Conservation (phyloP, 53 echinoderm and acorn worm genomes). For the Stichopus horrens region DNA sequence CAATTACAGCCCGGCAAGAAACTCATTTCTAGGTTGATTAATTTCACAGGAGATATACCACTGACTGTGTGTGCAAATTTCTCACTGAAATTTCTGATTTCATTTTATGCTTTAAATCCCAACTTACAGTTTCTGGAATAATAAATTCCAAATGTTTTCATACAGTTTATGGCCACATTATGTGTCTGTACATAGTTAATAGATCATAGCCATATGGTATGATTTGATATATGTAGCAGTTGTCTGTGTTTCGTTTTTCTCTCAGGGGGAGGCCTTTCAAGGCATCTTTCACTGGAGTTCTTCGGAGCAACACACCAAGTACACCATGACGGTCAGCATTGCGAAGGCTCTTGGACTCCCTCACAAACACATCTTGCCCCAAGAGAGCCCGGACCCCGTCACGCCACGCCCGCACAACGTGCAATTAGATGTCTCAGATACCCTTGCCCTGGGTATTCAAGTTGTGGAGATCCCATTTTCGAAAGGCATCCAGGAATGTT, state of each 20-base stretch:
- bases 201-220: no score
- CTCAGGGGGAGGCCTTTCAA: slow-evolving; percentile 32
- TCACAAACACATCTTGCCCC: slow-evolving; percentile 67
- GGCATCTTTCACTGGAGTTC: slow-evolving; percentile 84
- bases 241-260: background rate
- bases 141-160: no score
- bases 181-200: no score
- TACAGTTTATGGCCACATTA: no score
- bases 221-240: no score
- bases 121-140: no score
- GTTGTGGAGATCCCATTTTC: slow-evolving; percentile 60
- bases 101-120: no score
- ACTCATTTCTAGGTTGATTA: no score
- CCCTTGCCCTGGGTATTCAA: slow-evolving; percentile 61
- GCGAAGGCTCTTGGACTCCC: slow-evolving; percentile 66
- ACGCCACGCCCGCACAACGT: slow-evolving; percentile 74
- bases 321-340: slow-evolving; percentile 67
- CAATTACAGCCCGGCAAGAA: no score
- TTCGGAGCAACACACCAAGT: slow-evolving; percentile 71
- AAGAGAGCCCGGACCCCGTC: slow-evolving; percentile 56
- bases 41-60: no score
- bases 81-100: no score
- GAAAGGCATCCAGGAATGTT: slow-evolving; percentile 63
- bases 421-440: slow-evolving; percentile 57
- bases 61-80: no score